phyloP scores from a whole-genome alignment of 2,113 vertebrate genomes.

The Seriola dumerili region DNA sequence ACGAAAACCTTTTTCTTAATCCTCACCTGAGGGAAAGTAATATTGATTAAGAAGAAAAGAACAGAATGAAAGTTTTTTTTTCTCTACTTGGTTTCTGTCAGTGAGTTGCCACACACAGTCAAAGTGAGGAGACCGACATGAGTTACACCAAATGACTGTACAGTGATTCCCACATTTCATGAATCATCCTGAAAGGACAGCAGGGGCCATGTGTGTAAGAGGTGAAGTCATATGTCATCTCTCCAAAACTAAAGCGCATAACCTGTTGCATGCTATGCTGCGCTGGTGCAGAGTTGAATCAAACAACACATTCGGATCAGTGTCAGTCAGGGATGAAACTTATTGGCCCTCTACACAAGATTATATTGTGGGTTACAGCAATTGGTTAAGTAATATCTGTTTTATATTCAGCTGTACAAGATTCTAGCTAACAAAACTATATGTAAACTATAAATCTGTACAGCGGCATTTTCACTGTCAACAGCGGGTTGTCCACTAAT shows the following conservation, averaged over 20 bases:
- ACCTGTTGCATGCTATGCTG: constrained; percentile 9
- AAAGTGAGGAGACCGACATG: constrained; percentile 37
- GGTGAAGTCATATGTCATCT: constrained; percentile 32
- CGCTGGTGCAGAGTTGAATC: not conserved
- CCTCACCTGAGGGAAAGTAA: constrained; percentile 78
- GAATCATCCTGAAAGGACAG: constrained; percentile 37
- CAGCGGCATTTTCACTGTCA: not conserved
- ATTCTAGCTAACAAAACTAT: constrained; percentile 13
- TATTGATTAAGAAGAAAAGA: constrained; percentile 83
- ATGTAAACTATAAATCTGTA: not conserved
- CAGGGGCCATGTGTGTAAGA: constrained; percentile 21
- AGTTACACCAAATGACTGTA: constrained; percentile 28
- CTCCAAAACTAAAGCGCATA: constrained; percentile 31
- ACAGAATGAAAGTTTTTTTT: constrained; percentile 69
- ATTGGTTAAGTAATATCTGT: not conserved
- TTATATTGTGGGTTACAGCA: not conserved
- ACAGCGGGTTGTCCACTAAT: not conserved
- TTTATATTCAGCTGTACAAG: not conserved
- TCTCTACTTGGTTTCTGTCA: constrained; percentile 53
- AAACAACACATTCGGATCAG: not conserved
- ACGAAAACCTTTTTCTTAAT: constrained; percentile 78
- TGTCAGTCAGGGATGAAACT: not conserved
- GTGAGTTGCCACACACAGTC: constrained; percentile 50
- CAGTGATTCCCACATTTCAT: constrained; percentile 33
- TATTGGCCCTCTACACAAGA: not conserved